Percentiles rank a stretch among this genome's conserved stretches.
Evolutionary conservation across 2,113 vertebrate species (phyloP).

Genomic region (Eclectus roratus): DNA sequence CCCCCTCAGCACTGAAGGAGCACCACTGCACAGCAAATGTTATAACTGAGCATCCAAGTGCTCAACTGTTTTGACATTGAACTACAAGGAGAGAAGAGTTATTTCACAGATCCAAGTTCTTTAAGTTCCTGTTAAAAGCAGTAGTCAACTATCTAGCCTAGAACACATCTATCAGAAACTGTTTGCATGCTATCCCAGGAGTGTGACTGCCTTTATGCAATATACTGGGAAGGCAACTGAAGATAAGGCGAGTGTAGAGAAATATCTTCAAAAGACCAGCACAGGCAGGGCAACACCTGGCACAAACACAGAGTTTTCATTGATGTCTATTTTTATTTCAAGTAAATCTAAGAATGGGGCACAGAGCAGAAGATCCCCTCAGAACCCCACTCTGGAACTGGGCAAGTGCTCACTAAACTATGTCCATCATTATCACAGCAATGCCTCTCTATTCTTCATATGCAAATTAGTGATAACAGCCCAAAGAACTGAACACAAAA

Average conservation of each 20-base stretch:
- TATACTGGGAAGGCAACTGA: background rate
- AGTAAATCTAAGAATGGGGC: background rate
- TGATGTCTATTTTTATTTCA: background rate
- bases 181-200: background rate
- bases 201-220: background rate
- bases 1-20: background rate
- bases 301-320: background rate
- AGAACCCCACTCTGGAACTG: background rate
- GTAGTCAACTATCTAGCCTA: background rate
- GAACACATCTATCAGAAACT: background rate
- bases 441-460: background rate
- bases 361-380: background rate
- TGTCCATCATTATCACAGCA: background rate
- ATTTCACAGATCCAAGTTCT: background rate
- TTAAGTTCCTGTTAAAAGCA: background rate
- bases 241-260: background rate
- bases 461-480: background rate
- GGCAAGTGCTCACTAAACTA: background rate
- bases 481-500: background rate
- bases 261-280: background rate
- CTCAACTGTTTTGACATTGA: background rate
- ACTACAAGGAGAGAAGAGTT: background rate
- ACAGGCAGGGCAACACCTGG: background rate
- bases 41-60: rapidly evolving
- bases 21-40: background rate